These are phyloP conservation scores for Hyla sarda DNA, from an alignment of 2,113 vertebrate species.

Conservation along the genomic window DNA sequence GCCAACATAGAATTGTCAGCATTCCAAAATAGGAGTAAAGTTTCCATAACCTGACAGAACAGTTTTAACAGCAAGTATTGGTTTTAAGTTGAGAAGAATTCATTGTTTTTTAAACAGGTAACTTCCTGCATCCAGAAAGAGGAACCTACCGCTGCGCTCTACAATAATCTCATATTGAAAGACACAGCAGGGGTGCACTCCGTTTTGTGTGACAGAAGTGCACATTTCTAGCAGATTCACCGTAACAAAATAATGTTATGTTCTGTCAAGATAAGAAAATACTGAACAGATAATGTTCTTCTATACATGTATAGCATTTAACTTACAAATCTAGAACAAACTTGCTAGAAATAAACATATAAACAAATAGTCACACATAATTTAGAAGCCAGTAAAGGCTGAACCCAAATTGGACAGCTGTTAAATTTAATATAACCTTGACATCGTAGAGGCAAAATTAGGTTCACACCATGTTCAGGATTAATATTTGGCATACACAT, in stretches of 20 bases:
- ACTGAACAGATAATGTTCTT: not conserved
- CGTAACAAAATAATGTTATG: not conserved
- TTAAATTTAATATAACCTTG: not conserved
- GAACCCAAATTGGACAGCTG: not conserved
- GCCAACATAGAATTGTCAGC: constrained; percentile 10
- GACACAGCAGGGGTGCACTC: not conserved
- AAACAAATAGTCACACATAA: not conserved
- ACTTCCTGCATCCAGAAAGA: constrained; percentile 25
- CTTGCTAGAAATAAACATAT: not conserved
- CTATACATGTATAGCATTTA: not conserved
- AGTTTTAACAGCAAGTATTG: not conserved
- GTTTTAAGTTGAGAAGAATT: constrained; percentile 13
- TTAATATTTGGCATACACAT: not conserved
- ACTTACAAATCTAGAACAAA: not conserved
- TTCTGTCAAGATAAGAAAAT: not conserved
- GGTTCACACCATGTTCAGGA: not conserved
- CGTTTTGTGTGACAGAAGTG: not conserved
- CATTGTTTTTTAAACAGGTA: constrained; percentile 28
- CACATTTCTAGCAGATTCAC: constrained; percentile 14
- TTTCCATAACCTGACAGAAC: constrained; percentile 23
- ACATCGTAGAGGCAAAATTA: not conserved
- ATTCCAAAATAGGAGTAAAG: constrained; percentile 9
- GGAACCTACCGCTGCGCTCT: constrained; percentile 15
- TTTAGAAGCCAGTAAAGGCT: not conserved
- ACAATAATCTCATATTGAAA: constrained; percentile 32